Evolutionary conservation across 37 sponge, comb jelly and placozoan genomes (phyloP), one percentile per base, ranked within the genome.

Genomic region (Halichondria panicea): DNA sequence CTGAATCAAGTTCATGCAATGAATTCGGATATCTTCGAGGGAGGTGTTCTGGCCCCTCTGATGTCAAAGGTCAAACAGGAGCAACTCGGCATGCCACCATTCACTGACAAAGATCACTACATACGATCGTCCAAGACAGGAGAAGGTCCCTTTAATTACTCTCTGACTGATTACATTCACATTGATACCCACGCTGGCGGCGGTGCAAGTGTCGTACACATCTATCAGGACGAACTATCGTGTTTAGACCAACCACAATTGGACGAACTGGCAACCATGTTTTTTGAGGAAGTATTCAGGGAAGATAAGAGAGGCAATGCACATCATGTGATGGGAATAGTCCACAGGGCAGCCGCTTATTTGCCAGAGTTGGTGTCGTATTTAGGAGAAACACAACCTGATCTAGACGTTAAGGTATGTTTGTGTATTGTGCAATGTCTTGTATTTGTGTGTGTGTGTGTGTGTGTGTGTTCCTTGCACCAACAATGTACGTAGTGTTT

Each of bases 311-410:
- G 75, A 28, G 81, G 86, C 19, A 44, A 80, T 33, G 81, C 97
- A 27, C 64, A 73, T 28, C 81, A 93, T 75, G 97, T 93, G 37
- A 93, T 90, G 80, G 93, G 89, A 6, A 74, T 93, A 24, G 92
- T 86, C 36, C 91, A 80, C 40, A 65, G 80, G 48, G 88, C 79
- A 1, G 84, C 80, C 21, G 6, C 58, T 0, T 85, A 90, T 55
- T 55, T 96, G 41, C 90, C 93, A 1, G 94, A 93, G 63, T 34
- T 88, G 33, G 79, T 96, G 38, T 55, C 58, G 37, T 84, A 92
- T 77, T 66, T 92, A 32, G 67, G 74, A 1, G 43, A 74, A 31
- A 36, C 38, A 6, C 81, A 86, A 44, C 66, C 82, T 19, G 81
- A 91, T 58, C 36, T 82, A 9, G 59, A 39, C 25, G 90, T 89